Base-by-base conservation (phyloP, 2,797 vertebrate genomes). In the Babyrousa celebensis region DNA sequence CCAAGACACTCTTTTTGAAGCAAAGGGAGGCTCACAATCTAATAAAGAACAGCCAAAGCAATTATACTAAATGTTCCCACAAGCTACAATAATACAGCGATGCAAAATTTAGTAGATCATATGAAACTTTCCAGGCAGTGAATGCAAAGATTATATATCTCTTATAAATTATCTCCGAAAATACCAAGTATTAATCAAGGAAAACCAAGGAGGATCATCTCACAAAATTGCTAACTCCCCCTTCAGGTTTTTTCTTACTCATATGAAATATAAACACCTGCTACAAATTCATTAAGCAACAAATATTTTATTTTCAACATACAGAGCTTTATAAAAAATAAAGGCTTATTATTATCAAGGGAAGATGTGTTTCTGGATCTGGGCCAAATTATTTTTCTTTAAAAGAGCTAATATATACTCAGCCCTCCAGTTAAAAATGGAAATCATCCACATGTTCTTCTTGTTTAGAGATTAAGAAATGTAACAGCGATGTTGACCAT, bases 251-350 rank as follows among this genome's bases (percentile, higher is more conserved):
- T 74, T 68, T 83, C 71, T 83, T 75, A 27, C 8, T 20, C 20
- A 87, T 70, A 12, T 87, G 3, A 77, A 92, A 94, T 78, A 63
- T 52, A 85, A 96, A 94, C 29, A 83, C 12, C 36, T 79, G 32
- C 3, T n/a, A 80, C 4, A 63, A 32, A 91, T 36, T 80, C 60
- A 63, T 16, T 93, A 95, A 92, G 56, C n/a, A 23, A 79, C 2
- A 54, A 16, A 70, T 48, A 87, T 62, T 17, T 84, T 4, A 82
- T 85, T 92, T 93, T 48, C 6, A 93, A 65, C 48, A 93, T 43
- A 23, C n/a, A 68, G 25, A 85, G 6, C 10, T 74, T 82, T 78
- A 56, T 85, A 91, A 89, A 77, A 77, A 87, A 62, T 72, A 86
- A 85, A 60, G 25, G 12, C 2, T 67, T 93, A 67, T 82, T 67